Evolutionary conservation across 2,888 invertebrate species (phyloP).

Genomic region (Gymnocheta viridis): DNA sequence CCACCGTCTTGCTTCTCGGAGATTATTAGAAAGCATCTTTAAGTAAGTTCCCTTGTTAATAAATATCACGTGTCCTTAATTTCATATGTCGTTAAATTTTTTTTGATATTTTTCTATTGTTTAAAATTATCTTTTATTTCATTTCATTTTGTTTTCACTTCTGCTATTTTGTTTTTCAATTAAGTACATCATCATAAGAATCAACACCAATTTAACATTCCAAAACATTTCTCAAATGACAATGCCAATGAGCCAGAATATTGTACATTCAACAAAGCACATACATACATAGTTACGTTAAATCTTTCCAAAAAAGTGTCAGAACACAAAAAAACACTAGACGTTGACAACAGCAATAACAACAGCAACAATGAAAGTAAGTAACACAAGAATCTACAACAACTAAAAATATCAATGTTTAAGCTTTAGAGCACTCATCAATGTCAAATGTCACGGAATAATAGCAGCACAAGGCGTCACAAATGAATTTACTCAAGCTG

Average conservation of each 20-base stretch:
- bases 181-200: constrained; percentile 68
- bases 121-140: constrained; percentile 6
- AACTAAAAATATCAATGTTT: constrained; percentile 49
- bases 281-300: constrained; percentile 35
- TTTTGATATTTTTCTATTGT: background rate
- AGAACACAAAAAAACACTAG: constrained; percentile 57
- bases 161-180: constrained; percentile 54
- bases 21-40: background rate
- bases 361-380: background rate
- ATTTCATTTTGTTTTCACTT: background rate
- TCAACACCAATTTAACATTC: constrained; percentile 67
- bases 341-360: constrained; percentile 24
- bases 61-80: constrained; percentile 50
- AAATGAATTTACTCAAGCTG: constrained; percentile 63
- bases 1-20: background rate
- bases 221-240: constrained; percentile 69
- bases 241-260: constrained; percentile 71
- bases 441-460: constrained; percentile 75
- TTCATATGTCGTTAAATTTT: constrained; percentile 26
- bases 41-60: constrained; percentile 25
- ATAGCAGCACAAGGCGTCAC: constrained; percentile 72
- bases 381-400: constrained; percentile 4
- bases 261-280: constrained; percentile 28
- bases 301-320: constrained; percentile 68
- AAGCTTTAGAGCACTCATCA: constrained; percentile 70